These are phyloP conservation scores for Scotopteryx bipunctaria DNA, from an alignment of 2,888 invertebrate species.

Conservation along the genomic window DNA sequence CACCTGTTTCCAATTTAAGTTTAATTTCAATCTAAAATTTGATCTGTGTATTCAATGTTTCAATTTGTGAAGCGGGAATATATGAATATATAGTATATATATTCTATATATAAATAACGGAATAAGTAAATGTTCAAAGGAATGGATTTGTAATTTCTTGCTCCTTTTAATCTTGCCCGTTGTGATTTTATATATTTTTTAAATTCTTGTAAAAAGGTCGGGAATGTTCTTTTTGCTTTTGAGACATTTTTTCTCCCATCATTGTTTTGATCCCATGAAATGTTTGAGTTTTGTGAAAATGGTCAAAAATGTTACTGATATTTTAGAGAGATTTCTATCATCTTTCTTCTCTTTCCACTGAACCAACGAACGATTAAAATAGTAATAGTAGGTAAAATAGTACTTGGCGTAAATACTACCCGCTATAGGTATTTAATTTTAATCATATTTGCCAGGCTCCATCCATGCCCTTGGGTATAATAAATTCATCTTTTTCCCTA, in stretches of 20 bases:
- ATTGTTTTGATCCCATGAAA: neutral
- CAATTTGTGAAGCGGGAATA: neutral
- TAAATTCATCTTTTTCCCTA: too few species aligned
- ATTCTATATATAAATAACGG: neutral
- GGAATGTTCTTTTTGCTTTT: neutral
- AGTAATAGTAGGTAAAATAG: too few species aligned
- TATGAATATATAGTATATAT: neutral
- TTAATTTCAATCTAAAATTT: conserved; percentile 12
- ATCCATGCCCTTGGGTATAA: too few species aligned
- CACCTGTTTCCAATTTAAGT: conserved; percentile 18
- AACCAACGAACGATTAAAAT: too few species aligned
- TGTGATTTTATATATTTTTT: neutral
- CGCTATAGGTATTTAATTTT: too few species aligned
- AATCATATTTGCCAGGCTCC: too few species aligned
- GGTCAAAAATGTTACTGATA: neutral
- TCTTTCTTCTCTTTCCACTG: too few species aligned
- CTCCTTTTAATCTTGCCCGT: conserved; percentile 10
- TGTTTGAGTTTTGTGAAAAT: neutral
- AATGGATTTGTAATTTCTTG: conserved; percentile 5
- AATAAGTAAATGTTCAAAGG: conserved; percentile 10
- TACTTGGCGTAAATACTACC: too few species aligned
- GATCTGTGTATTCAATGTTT: conserved; percentile 11
- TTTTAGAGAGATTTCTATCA: too few species aligned
- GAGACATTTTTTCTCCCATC: neutral
- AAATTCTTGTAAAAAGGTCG: neutral